These are phyloP conservation scores for Diploscapter pachys DNA, from an alignment of 1,140 invertebrate species.

Conservation along the genomic window DNA sequence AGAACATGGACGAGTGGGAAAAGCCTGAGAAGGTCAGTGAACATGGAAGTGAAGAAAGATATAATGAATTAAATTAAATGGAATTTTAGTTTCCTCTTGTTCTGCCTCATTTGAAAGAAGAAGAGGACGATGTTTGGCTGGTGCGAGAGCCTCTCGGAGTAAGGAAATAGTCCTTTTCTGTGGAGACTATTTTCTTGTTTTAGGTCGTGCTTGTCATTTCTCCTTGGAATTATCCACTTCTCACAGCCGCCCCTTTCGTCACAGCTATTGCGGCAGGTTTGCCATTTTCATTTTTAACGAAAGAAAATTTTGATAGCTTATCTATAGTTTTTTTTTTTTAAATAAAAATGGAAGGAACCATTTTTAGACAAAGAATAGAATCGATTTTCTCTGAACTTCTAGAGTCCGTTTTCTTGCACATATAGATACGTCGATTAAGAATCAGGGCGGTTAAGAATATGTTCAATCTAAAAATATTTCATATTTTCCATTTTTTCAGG, in stretches of 20 bases:
- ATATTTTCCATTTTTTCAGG: constrained; percentile 78
- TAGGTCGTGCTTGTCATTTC: constrained; percentile 75
- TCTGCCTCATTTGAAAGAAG: constrained; percentile 52
- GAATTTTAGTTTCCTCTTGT: background rate
- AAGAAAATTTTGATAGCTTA: too few species aligned
- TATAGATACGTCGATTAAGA: too few species aligned
- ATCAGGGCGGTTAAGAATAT: background rate
- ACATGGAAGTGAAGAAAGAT: too few species aligned
- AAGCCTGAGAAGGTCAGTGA: constrained; percentile 34
- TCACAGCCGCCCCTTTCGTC: constrained; percentile 73
- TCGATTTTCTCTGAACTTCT: too few species aligned
- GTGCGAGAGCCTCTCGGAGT: constrained; percentile 71
- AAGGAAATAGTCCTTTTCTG: constrained; percentile 76
- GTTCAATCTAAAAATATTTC: constrained; percentile 54
- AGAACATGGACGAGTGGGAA: constrained; percentile 44
- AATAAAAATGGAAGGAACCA: background rate
- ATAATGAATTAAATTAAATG: too few species aligned
- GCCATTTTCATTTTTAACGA: background rate
- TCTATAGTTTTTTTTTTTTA: constrained; percentile 72
- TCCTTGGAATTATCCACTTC: constrained; percentile 96
- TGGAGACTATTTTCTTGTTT: too few species aligned
- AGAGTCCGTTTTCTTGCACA: too few species aligned
- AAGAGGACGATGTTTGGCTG: constrained; percentile 64
- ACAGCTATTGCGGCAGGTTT: constrained; percentile 80
- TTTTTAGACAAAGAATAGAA: constrained; percentile 62